Conservation (phyloP, 2,888 invertebrate genomes). For the Diogma glabrata region DNA sequence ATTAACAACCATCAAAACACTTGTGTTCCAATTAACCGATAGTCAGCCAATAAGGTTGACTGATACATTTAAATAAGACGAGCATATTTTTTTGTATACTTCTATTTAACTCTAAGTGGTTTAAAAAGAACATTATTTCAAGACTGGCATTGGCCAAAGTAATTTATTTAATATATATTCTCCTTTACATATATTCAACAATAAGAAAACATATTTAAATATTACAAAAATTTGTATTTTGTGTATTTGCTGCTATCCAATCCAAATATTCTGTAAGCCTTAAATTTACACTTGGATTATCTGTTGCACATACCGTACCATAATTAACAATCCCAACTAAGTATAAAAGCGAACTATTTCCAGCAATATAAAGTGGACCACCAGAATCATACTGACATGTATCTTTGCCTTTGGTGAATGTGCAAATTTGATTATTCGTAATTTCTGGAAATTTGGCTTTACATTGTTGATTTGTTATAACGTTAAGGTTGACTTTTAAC, state of each 20-base stretch:
- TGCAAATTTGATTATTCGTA: slow-evolving; percentile 36
- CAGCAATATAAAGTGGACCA: slow-evolving; percentile 40
- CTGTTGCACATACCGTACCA: slow-evolving; percentile 42
- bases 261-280: slow-evolving; percentile 43
- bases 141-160: no score
- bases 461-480: slow-evolving; percentile 38
- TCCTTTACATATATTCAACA: no score
- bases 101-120: no score
- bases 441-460: slow-evolving; percentile 20
- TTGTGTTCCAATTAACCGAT: no score
- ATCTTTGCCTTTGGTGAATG: slow-evolving; percentile 38
- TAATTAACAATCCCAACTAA: slow-evolving; percentile 44
- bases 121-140: no score
- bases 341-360: slow-evolving; percentile 32
- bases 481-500: slow-evolving; percentile 39
- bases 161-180: no score
- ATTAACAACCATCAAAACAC: no score
- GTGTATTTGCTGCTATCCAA: slow-evolving; percentile 40
- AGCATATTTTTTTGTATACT: no score
- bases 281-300: slow-evolving; percentile 42
- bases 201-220: no score
- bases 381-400: slow-evolving; percentile 45
- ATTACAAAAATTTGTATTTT: slow-evolving; percentile 26
- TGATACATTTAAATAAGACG: no score
- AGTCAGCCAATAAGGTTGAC: no score